phyloP scores from a whole-genome alignment of 92 coral and sea anemone genomes.

The Diadumene lineata region DNA sequence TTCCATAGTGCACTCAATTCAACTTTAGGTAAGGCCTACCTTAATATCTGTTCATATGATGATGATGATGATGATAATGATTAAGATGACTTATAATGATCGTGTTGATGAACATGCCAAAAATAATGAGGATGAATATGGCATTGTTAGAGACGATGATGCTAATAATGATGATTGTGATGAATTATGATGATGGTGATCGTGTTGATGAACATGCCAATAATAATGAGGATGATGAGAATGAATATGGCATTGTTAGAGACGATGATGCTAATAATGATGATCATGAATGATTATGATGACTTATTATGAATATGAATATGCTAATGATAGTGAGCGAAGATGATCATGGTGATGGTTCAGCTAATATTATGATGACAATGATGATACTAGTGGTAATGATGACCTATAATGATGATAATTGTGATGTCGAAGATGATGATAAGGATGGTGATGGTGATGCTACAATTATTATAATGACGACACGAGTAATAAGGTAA shows the following conservation, averaged over 20 bases:
- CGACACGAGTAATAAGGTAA: too few relatives aligned
- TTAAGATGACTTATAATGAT: not conserved
- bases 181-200: not conserved
- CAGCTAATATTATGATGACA: not conserved
- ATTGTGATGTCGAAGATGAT: not conserved
- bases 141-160: too few relatives aligned
- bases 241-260: not conserved
- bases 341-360: slow-evolving; percentile 3
- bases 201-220: not conserved
- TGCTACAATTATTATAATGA: not conserved
- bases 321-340: too few relatives aligned
- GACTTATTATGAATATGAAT: too few relatives aligned
- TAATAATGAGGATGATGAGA: not conserved
- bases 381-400: not conserved
- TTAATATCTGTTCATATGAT: not conserved
- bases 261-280: not conserved
- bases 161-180: slow-evolving; percentile 1
- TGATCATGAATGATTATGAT: not conserved
- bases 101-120: not conserved
- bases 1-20: slow-evolving; percentile 94
- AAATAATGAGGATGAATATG: not conserved
- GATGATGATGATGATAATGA: slow-evolving; percentile 4
- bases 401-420: not conserved
- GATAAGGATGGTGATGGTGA: not conserved
- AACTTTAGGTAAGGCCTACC: slow-evolving; percentile 75